phyloP scores from a whole-genome alignment of 2,113 vertebrate species.

The Macquaria australasica region DNA sequence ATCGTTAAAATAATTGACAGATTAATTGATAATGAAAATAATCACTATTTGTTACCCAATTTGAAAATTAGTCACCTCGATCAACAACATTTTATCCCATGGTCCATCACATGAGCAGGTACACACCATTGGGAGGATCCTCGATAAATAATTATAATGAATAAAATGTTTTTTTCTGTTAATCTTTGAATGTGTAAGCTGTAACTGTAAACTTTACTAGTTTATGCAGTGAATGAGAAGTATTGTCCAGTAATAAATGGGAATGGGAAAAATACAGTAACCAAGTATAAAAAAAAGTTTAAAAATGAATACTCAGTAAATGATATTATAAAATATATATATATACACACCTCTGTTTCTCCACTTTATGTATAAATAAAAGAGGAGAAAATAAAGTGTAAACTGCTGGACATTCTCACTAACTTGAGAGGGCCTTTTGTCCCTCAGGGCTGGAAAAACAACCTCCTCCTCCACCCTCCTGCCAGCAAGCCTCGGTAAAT shows the following conservation, averaged over 20 bases:
- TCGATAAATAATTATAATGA: background rate
- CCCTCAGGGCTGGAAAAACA: slow-evolving; percentile 83
- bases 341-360: background rate
- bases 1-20: background rate
- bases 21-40: background rate
- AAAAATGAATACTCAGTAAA: slow-evolving; percentile 25
- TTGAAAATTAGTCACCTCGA: background rate
- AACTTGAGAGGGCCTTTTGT: slow-evolving; percentile 78
- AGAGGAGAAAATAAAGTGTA: slow-evolving; percentile 35
- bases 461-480: slow-evolving; percentile 53
- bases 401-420: slow-evolving; percentile 56
- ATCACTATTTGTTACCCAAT: background rate
- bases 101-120: background rate
- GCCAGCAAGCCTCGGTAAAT: slow-evolving; percentile 79
- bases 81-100: background rate
- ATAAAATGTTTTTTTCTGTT: background rate
- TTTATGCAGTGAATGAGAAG: slow-evolving; percentile 17
- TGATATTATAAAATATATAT: background rate
- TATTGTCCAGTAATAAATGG: slow-evolving; percentile 11
- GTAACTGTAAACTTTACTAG: background rate
- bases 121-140: background rate
- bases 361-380: slow-evolving; percentile 19
- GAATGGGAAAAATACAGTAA: background rate
- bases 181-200: background rate
- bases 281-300: slow-evolving; percentile 8